These are phyloP conservation scores for Vespertilio murinus DNA, from an alignment of 2,797 vertebrate genomes.

Conservation along the genomic window DNA sequence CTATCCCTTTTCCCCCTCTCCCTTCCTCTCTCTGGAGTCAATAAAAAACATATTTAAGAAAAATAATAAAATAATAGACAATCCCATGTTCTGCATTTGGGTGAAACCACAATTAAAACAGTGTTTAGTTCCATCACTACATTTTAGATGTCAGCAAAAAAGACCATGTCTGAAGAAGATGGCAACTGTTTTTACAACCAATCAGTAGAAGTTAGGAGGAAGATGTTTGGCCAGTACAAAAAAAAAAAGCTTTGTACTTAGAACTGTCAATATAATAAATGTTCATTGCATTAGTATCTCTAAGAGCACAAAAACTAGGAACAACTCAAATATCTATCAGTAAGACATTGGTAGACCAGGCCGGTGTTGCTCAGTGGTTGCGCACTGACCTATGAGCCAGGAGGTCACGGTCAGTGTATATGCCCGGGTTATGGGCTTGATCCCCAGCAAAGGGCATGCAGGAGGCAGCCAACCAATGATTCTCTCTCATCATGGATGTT, in stretches of 20 bases:
- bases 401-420: no score
- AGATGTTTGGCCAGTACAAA: conserved; percentile 11
- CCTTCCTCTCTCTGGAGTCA: no score
- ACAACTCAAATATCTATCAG: conserved; percentile 33
- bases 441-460: no score
- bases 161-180: neutral
- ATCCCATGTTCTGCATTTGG: neutral
- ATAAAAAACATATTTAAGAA: no score
- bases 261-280: conserved; percentile 29
- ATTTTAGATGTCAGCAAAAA: conserved; percentile 19
- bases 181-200: neutral
- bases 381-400: no score
- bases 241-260: conserved; percentile 34
- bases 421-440: no score
- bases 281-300: neutral
- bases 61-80: neutral
- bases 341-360: neutral
- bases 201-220: neutral
- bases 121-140: neutral
- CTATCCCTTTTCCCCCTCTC: no score
- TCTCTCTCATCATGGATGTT: no score
- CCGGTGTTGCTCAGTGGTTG: no score
- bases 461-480: no score
- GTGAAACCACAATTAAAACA: conserved; percentile 25
- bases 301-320: conserved; percentile 35